These are phyloP conservation scores for Psittacula cyanocephala DNA, from an alignment of 2,113 vertebrate species.

Conservation along the genomic window DNA sequence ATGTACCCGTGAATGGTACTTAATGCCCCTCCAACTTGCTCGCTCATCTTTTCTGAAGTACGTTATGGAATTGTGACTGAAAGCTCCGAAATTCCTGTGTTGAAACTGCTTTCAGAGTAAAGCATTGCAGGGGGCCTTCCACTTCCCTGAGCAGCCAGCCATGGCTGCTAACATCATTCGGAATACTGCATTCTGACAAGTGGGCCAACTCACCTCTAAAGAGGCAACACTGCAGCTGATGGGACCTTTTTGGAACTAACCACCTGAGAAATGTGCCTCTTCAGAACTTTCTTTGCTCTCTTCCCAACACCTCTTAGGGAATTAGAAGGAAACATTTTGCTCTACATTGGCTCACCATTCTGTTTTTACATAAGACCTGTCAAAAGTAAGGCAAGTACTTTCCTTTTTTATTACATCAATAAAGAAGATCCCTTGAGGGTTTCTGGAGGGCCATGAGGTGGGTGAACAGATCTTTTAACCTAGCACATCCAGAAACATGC, in stretches of 20 bases:
- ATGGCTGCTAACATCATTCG: not conserved
- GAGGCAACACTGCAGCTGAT: not conserved
- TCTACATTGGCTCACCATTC: not conserved
- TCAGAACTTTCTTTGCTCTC: not conserved
- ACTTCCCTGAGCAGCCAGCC: not conserved
- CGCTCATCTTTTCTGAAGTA: not conserved
- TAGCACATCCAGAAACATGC: not conserved
- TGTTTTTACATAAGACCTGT: not conserved
- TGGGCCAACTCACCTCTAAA: not conserved
- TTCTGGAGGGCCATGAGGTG: not conserved
- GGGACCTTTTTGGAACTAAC: not conserved
- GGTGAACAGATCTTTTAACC: not conserved
- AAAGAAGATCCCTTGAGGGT: not conserved
- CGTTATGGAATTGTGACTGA: not conserved
- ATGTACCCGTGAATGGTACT: not conserved
- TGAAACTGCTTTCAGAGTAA: not conserved
- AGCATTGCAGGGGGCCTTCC: not conserved
- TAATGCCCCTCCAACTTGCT: not conserved
- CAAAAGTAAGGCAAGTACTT: not conserved
- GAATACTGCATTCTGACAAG: not conserved
- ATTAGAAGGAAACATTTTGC: not conserved
- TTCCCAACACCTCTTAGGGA: not conserved
- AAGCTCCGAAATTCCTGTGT: not conserved
- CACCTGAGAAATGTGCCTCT: not conserved
- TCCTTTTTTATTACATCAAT: not conserved